Evolutionary conservation across 2,113 vertebrate genomes (phyloP), one percentile per base, ranked within the genome.

Genomic region (Plecotus auritus): DNA sequence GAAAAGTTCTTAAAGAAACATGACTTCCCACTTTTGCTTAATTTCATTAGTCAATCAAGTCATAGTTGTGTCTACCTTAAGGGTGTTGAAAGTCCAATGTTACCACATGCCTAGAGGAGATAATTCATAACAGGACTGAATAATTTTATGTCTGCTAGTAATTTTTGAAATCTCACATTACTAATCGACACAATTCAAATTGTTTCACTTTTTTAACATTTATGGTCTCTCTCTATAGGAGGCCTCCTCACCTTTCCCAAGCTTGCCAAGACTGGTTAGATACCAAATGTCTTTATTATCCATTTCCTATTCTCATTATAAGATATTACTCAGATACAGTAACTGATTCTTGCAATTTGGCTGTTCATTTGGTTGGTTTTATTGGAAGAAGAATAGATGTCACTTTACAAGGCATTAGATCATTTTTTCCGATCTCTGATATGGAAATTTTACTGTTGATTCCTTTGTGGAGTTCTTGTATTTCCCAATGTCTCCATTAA

Each of bases 311-410:
- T 18, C 28, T 84, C 30, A 56, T 47, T 1, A 7, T 32, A 70
- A 70, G 13, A 2, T 61, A 73, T 88, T 81, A 35, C 54, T 87
- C 72, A 88, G 35, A 35, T 5, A 47, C 0, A 14, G 3, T 51
- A 81, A 85, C 26, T 64, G n/a, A 18, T 78, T 76, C 10, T 54
- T 86, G 23, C 7, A 61, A 69, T 35, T 80, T 17, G 61, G 64
- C 82, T 66, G 23, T 90, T 96, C 86, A 74, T 85, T 78, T 88
- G 22, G 28, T 83, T 88, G 40, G 7, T 72, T 95, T 96, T 94
- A 88, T 56, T 23, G 66, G 23, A 59, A 17, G 59, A 94, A 45
- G 30, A 81, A 82, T 54, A 92, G 32, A 87, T 92, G 88, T 67
- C 23, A 67, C 30, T 88, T 85, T n/a, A 70, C 45, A 90, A 95